Conservation (phyloP, 2,797 vertebrate genomes). For the Falco columbarius region DNA sequence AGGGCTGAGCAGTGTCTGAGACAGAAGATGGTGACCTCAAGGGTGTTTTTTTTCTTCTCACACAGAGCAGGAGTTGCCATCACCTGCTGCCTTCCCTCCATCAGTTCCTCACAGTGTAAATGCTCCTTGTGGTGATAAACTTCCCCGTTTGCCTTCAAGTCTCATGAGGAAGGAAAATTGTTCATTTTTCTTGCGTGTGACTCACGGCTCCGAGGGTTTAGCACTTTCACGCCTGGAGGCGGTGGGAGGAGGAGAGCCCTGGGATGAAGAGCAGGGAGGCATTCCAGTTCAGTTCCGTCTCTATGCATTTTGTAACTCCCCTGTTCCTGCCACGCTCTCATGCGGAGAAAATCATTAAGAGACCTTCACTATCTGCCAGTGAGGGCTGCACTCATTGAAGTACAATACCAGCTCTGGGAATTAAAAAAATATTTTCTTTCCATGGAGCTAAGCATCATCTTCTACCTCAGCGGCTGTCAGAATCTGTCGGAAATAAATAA, state of each 20-base stretch:
- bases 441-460: not conserved
- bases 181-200: not conserved
- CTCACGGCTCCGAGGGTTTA: conserved; percentile 30
- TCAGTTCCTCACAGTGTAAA: not conserved
- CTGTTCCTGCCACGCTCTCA: not conserved
- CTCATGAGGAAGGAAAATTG: not conserved
- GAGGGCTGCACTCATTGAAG: not conserved
- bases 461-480: not conserved
- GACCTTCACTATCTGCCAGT: not conserved
- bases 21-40: not conserved
- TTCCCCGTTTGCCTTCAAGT: conserved; percentile 28
- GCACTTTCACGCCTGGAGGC: conserved; percentile 14
- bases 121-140: not conserved
- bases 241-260: conserved; percentile 29
- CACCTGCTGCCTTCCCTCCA: not conserved
- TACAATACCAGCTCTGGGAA: not conserved
- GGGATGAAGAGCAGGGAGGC: conserved; percentile 14
- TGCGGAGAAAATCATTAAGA: not conserved
- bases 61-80: not conserved
- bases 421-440: not conserved
- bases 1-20: not conserved
- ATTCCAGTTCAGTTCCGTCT: conserved; percentile 23
- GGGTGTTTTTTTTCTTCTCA: not conserved
- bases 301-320: not conserved
- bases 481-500: not conserved